Base-by-base conservation (phyloP, 2,888 invertebrate genomes). In the Abrostola tripartita region DNA sequence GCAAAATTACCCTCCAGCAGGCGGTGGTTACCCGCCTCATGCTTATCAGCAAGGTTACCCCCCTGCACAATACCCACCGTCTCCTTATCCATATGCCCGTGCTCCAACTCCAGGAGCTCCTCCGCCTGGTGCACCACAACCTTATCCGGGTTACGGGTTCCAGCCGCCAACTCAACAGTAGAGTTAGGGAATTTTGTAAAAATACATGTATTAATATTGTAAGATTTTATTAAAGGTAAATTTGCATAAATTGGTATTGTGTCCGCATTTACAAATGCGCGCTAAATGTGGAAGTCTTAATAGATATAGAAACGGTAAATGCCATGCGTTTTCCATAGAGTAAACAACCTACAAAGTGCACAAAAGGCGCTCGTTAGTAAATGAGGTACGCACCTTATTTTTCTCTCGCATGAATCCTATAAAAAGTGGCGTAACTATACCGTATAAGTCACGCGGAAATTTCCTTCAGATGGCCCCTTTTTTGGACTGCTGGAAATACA, bases 91-190 rank as follows among this genome's bases (percentile, higher is more conserved):
- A 0, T 95, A 95, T 66, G 94, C 95, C 1, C 94, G 95, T 5
- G 95, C 95, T 5, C 96, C 96, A 0, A 96, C 96, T 1, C 95
- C 95, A 4, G 96, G 96, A 0, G 96, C 96, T 6, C 97, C 96
- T 5, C 97, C 97, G 70, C 96, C 96, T 5, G 96, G 96, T 35
- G 97, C 96, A 7, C 96, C 97, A 6, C 96, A 97, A 74, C 96
- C 96, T 66, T 98, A 98, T 85, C 96, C 95, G 7, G 96, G 97
- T 44, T 97, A 97, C 86, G 96, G 97, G 56, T 97, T 97, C 85
- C 97, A 97, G 82, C 97, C 97, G 68, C 97, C 97, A 55, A 95
- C 96, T 38, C 96, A 97, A 87, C 96, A 96, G 81, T 92, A 87
- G 76, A 41, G 62, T 36, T 58, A 53, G 53, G 58, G 64, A 64